Percentiles rank a stretch among this genome's conserved stretches.
These are phyloP conservation scores for Chaetodon trifascialis DNA, from an alignment of 2,113 vertebrate species.

Conservation along the genomic window DNA sequence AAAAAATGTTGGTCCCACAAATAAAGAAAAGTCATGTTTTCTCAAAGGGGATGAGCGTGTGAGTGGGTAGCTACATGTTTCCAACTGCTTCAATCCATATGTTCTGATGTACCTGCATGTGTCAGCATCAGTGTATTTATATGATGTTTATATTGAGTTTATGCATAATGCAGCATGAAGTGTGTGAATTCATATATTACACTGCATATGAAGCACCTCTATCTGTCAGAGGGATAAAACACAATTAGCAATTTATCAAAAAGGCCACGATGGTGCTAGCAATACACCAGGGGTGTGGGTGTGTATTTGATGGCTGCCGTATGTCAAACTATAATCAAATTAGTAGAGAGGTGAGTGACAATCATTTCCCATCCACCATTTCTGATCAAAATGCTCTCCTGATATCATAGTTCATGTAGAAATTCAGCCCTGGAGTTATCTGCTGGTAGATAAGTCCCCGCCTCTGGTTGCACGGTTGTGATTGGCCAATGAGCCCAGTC, in stretches of 20 bases:
- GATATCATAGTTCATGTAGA: background rate
- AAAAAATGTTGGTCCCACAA: background rate
- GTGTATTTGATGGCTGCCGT: slow-evolving; percentile 17
- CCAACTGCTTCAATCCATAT: background rate
- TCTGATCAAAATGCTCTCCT: slow-evolving; percentile 2
- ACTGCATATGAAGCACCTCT: slow-evolving; percentile 4
- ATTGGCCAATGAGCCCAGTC: too few species aligned
- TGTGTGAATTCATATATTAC: background rate
- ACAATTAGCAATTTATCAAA: slow-evolving; percentile 39
- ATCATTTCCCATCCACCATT: background rate
- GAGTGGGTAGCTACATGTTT: slow-evolving; percentile 17
- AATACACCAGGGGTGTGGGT: slow-evolving; percentile 1
- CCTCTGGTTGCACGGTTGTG: too few species aligned
- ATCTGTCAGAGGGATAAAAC: slow-evolving; percentile 34
- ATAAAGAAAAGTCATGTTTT: background rate
- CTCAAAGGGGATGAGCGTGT: background rate
- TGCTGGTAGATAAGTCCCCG: too few species aligned
- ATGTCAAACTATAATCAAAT: slow-evolving; percentile 46
- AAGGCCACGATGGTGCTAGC: slow-evolving; percentile 2
- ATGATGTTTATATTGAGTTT: slow-evolving; percentile 19
- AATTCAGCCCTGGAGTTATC: too few species aligned
- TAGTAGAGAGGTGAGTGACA: background rate
- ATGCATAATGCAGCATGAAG: slow-evolving; percentile 37
- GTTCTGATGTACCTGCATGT: slow-evolving; percentile 8
- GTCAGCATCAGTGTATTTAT: slow-evolving; percentile 31